Evolutionary conservation across 2,888 invertebrate species (phyloP), one percentile per base, ranked within the genome.

Genomic region (Drosophila pseudotakahashii): DNA sequence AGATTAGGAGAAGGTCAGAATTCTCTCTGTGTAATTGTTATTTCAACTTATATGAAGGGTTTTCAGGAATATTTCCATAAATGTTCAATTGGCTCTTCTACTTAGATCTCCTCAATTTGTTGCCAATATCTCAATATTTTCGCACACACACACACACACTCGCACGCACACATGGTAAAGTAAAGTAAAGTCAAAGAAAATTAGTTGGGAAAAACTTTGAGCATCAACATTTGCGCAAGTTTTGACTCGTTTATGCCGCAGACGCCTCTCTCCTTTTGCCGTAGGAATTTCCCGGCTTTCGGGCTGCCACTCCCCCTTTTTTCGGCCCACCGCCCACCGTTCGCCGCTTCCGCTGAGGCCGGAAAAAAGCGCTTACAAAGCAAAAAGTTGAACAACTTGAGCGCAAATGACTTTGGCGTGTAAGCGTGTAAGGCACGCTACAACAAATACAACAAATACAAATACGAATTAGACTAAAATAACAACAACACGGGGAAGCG

Each of bases 371-470:
- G 81, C 79, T 79, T 78, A 79, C 81, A 79, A 81, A 79, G 82
- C 81, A 79, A 73, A 79, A 79, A 79, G 77, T 81, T 81, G 72
- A 81, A 79, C 77, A 79, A 79, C 77, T 81, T 79, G 77, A 79
- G 77, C 77, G 82, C 81, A 79, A 81, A 79, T 79, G 81, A 79
- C 78, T 79, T 79, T 79, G 78, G 78, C 81, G 76, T 78, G 78
- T 78, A 81, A 78, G 78, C 74, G 26, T 26, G 26, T 26, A 26
- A 26, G 81, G 81, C 77, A 77, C 77, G 69, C 81, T 78, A 79
- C 78, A 78, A 78, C 78, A 78, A 78, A 79, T 68, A 79, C 62
- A 26, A 26, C 26, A 26, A 26, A 26, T 26, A 26, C 26, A 23
- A 23, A 23, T 23, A 23, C 23, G 77, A 77, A 77, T 79, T 77